Conservation (phyloP, 2,797 vertebrate genomes). For the Glossophaga mutica region DNA sequence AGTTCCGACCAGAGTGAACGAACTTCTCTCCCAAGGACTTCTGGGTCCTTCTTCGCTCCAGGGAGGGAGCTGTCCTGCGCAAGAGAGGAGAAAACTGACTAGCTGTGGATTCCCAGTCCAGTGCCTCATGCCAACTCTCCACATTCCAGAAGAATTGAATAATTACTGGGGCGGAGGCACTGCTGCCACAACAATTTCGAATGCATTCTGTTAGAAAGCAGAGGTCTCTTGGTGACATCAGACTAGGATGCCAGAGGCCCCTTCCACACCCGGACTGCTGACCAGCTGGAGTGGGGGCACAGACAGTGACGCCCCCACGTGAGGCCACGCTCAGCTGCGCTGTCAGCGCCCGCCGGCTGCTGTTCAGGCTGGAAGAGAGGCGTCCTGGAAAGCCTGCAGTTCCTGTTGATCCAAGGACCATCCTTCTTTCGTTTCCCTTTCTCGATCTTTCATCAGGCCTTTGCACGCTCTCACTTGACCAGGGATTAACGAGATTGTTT, state of each 20-base stretch:
- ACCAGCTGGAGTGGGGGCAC: neutral
- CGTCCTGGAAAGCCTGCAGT: neutral
- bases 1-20: conserved; percentile 56
- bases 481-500: conserved; percentile 76
- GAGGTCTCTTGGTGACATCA: conserved; percentile 26
- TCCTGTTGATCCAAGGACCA: conserved; percentile 48
- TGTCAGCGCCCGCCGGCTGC: neutral
- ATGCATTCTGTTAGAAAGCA: conserved; percentile 40
- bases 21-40: conserved; percentile 61
- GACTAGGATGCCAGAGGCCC: neutral
- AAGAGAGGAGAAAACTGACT: conserved; percentile 60
- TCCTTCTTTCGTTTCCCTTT: conserved; percentile 62
- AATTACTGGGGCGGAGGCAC: conserved; percentile 61
- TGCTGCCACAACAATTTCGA: conserved; percentile 58
- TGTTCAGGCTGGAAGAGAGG: conserved; percentile 11
- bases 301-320: neutral
- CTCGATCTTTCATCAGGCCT: conserved; percentile 68
- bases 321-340: neutral
- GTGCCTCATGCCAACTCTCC: conserved; percentile 43
- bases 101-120: conserved; percentile 45
- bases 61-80: conserved; percentile 63
- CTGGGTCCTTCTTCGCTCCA: conserved; percentile 65
- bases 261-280: neutral
- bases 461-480: conserved; percentile 82
- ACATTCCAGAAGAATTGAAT: conserved; percentile 78